phyloP scores from a whole-genome alignment of 2,113 vertebrate species.

The Morphnarchus princeps region DNA sequence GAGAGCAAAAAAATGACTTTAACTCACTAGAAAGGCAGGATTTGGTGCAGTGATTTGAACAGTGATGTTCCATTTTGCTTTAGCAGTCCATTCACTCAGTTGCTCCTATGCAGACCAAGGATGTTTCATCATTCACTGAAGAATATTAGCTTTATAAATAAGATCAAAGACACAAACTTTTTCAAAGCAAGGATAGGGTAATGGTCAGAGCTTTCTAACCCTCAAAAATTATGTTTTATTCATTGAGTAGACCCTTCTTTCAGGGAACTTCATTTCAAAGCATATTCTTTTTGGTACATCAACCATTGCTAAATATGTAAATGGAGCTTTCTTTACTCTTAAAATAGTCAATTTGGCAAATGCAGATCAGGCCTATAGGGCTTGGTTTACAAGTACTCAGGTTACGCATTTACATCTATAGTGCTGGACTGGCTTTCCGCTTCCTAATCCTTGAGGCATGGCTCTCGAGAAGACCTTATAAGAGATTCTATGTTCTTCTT shows the following conservation, averaged over 20 bases:
- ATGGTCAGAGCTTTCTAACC: neutral
- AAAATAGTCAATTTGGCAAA: neutral
- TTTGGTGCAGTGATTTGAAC: neutral
- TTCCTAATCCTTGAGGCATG: neutral
- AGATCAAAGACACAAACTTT: neutral
- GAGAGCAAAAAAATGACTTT: neutral
- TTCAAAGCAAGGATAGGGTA: neutral
- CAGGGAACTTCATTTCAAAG: neutral
- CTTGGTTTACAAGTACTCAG: neutral
- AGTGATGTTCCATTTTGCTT: neutral
- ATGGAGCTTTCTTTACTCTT: neutral
- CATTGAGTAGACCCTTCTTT: neutral
- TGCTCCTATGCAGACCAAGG: neutral
- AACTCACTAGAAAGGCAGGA: neutral
- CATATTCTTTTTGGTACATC: rapidly evolving
- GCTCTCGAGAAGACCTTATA: neutral
- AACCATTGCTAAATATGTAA: neutral
- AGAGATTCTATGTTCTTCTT: neutral
- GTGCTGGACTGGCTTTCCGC: neutral
- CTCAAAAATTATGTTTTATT: neutral
- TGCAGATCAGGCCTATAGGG: neutral
- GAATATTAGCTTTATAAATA: neutral
- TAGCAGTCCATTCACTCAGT: neutral
- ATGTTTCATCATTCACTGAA: neutral
- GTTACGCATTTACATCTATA: neutral